These are phyloP conservation scores for Pandemis corylana DNA, from an alignment of 2,888 invertebrate species.

Conservation along the genomic window DNA sequence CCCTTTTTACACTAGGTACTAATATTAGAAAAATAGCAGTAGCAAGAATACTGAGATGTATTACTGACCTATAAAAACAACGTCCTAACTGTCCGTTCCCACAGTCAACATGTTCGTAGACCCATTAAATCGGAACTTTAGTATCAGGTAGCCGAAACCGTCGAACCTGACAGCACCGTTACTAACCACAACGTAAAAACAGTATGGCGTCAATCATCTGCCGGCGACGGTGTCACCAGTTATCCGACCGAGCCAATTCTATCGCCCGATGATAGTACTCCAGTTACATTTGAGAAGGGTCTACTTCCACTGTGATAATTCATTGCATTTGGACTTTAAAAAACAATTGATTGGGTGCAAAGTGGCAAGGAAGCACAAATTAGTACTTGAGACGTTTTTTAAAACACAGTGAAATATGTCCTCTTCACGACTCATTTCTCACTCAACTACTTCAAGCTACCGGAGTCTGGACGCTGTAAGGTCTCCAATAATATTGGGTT, in stretches of 20 bases:
- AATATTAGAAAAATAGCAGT: too few species aligned
- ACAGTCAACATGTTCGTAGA: not conserved
- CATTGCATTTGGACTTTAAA: not conserved
- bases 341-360: not conserved
- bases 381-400: too few species aligned
- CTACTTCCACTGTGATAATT: not conserved
- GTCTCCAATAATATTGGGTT: too few species aligned
- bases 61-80: slow-evolving; percentile 19
- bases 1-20: too few species aligned
- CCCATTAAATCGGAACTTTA: slow-evolving; percentile 17
- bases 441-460: too few species aligned
- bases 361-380: not conserved
- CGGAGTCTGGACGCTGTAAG: too few species aligned
- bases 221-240: not conserved
- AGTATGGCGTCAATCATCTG: slow-evolving; percentile 12
- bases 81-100: slow-evolving; percentile 5
- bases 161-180: slow-evolving; percentile 43
- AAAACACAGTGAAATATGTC: too few species aligned
- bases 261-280: not conserved
- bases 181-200: slow-evolving; percentile 21
- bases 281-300: not conserved
- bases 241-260: slow-evolving; percentile 3
- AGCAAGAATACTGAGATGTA: not conserved
- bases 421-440: too few species aligned
- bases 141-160: slow-evolving; percentile 27